Evolutionary conservation across 37 sponge, comb jelly and placozoan genomes (phyloP), one percentile per base, ranked within the genome.

Genomic region (Crambe crambe): DNA sequence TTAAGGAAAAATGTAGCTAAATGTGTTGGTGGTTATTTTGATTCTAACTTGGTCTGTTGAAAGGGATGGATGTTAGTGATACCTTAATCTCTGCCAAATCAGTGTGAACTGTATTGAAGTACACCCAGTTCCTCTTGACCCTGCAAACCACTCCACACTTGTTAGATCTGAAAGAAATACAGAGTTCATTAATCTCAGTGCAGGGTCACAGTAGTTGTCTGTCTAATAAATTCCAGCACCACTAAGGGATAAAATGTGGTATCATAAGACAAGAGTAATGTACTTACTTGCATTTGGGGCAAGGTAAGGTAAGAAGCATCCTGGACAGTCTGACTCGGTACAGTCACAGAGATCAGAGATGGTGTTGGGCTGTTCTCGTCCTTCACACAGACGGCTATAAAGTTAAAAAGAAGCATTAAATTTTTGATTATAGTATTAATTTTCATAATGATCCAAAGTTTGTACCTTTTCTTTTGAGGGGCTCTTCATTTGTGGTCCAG

Each of bases 251-350:
- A n/a, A n/a, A n/a, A n/a, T n/a, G n/a, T n/a, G n/a, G n/a, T n/a
- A n/a, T n/a, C n/a, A n/a, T n/a, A n/a, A n/a, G n/a, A n/a, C n/a
- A n/a, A n/a, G n/a, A n/a, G n/a, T n/a, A n/a, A n/a, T n/a, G n/a
- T 20, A 40, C 62, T 58, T 31, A 79, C 79, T 66, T 66, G 83
- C 83, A 82, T 66, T 74, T 82, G 0, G 65, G 66, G 57, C 87
- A 86, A 0, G 87, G 87, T n/a, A n/a, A n/a, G n/a, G n/a, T 3
- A 80, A 39, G 59, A 81, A 86, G 58, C 87, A 86, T 15, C 87
- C 87, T 34, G 87, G 82, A 74, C 87, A 86, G 22, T 56, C 59
- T 0, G 34, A 2, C 25, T 80, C 60, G 34, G 72, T 3, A 30
- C 87, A 86, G 81, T 86, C 87, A 75, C 87, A 86, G 38, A 31